Evolutionary conservation across 2,797 vertebrate species (phyloP).

Genomic region (Poeciliopsis turneri): DNA sequence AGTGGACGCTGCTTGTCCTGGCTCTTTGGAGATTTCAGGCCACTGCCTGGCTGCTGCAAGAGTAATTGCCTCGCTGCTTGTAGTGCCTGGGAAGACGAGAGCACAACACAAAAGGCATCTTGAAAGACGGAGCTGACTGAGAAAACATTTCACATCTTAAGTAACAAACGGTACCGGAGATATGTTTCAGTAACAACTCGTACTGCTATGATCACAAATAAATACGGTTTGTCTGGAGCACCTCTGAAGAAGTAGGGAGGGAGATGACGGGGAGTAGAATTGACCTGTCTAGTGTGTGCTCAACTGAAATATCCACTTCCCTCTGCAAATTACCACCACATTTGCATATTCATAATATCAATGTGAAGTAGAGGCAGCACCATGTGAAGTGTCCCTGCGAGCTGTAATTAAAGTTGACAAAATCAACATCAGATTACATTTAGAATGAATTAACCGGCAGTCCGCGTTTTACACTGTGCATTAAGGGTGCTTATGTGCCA

Average conservation of each 20-base stretch:
- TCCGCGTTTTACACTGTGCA: constrained; percentile 87
- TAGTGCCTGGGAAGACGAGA: constrained; percentile 87
- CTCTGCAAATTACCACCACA: constrained; percentile 92
- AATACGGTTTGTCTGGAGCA: constrained; percentile 90
- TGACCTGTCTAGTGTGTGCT: constrained; percentile 95
- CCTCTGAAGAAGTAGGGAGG: constrained; percentile 79
- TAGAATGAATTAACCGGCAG: constrained; percentile 96
- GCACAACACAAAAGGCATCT: constrained; percentile 55
- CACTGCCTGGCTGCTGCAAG: constrained; percentile 98
- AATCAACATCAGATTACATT: constrained; percentile 99
- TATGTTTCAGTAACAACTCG: constrained; percentile 70
- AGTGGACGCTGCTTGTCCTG: constrained; percentile 98
- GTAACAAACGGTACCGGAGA: constrained; percentile 50
- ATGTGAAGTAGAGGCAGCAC: constrained; percentile 95
- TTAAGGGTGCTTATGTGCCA: constrained; percentile 69
- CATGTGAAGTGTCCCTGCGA: constrained; percentile 98
- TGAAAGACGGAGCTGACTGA: constrained; percentile 23
- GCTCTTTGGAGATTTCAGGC: constrained; percentile 99
- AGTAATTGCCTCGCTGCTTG: constrained; percentile 99
- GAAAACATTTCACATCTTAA: constrained; percentile 46
- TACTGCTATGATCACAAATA: constrained; percentile 82
- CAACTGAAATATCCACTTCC: constrained; percentile 97
- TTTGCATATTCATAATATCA: constrained; percentile 99
- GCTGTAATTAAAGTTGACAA: constrained; percentile 99
- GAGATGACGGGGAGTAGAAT: constrained; percentile 77